Conservation (phyloP, 2,797 vertebrate species). For the Centropyge bicolor region DNA sequence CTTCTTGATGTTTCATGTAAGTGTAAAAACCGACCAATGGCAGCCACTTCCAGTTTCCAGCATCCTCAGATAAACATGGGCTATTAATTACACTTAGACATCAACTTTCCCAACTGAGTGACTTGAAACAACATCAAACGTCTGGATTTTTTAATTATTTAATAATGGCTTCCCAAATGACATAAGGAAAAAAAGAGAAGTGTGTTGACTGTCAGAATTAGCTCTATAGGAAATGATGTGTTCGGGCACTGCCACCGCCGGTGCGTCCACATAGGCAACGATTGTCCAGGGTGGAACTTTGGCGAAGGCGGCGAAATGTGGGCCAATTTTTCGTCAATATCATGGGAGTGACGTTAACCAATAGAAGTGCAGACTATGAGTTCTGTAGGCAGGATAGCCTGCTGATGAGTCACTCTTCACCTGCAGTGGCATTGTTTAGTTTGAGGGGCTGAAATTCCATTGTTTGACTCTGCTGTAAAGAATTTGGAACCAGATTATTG, state of each 20-base stretch:
- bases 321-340: too few species aligned
- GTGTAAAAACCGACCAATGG: not conserved
- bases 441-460: too few species aligned
- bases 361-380: too few species aligned
- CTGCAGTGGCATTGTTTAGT: too few species aligned
- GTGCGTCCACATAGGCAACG: too few species aligned
- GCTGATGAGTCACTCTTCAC: too few species aligned
- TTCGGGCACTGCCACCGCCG: not conserved
- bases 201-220: slow-evolving; percentile 6
- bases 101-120: slow-evolving; percentile 3
- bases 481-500: too few species aligned
- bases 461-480: too few species aligned
- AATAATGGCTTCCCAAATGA: slow-evolving; percentile 16
- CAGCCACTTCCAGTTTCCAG: slow-evolving; percentile 6
- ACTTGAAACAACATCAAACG: slow-evolving; percentile 41
- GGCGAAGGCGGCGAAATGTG: too few species aligned
- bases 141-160: slow-evolving; percentile 22
- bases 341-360: too few species aligned
- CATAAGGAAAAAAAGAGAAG: not conserved
- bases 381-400: too few species aligned
- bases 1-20: not conserved
- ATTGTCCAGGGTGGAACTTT: too few species aligned
- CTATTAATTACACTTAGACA: slow-evolving; percentile 28
- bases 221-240: slow-evolving; percentile 24
- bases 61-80: slow-evolving; percentile 13